phyloP scores from a whole-genome alignment of 2,797 vertebrate species.

The Sebastes vulpes region DNA sequence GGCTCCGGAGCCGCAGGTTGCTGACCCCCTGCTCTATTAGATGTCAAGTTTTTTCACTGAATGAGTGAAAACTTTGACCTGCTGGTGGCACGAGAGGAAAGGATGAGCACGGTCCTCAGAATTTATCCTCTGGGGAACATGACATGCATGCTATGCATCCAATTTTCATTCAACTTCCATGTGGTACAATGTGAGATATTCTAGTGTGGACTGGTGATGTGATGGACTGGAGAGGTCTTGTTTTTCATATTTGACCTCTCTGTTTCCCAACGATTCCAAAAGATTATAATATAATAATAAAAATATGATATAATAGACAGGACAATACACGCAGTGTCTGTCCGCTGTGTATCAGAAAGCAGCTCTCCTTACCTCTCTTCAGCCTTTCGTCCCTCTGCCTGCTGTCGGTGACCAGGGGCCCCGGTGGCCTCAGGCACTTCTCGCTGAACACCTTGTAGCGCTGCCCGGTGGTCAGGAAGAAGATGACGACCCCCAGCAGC shows the following conservation, averaged over 20 bases:
- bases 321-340: not conserved
- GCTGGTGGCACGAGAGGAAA: too few species aligned
- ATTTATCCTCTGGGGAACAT: too few species aligned
- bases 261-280: not conserved
- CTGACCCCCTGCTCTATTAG: not conserved
- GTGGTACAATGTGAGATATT: not conserved
- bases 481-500: conserved; percentile 2
- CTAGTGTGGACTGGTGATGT: not conserved
- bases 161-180: not conserved
- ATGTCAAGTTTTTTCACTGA: not conserved
- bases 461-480: conserved; percentile 41
- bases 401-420: conserved; percentile 70
- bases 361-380: conserved; percentile 77
- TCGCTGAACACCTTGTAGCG: conserved; percentile 73
- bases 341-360: not conserved
- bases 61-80: not conserved
- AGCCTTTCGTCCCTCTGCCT: conserved; percentile 79
- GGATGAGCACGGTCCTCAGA: too few species aligned
- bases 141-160: not conserved
- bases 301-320: not conserved
- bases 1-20: fast-evolving
- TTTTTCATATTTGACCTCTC: not conserved
- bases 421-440: conserved; percentile 59
- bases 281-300: too few species aligned
- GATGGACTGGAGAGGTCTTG: not conserved